phyloP scores from a whole-genome alignment of 2,888 invertebrate genomes.

The Gortyna flavago region DNA sequence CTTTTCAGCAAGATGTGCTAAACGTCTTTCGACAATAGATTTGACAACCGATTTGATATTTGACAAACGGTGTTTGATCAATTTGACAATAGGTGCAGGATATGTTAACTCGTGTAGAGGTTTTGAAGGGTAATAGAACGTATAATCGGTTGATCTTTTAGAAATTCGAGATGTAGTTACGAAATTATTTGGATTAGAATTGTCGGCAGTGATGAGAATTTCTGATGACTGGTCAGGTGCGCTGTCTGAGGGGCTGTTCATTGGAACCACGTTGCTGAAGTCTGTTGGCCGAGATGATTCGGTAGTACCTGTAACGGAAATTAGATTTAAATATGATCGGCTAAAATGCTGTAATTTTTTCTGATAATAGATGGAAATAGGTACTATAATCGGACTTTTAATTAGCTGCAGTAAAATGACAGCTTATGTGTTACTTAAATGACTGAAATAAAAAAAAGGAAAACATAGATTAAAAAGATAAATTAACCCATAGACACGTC shows the following conservation, averaged over 20 bases:
- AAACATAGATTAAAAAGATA: no score
- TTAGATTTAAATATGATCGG: neutral
- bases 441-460: no score
- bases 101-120: conserved; percentile 50
- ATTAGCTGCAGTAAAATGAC: no score
- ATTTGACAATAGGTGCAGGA: conserved; percentile 44
- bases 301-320: conserved; percentile 44
- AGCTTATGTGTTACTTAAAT: no score
- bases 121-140: conserved; percentile 43
- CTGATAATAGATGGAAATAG: no score
- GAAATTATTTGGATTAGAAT: conserved; percentile 33
- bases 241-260: conserved; percentile 37
- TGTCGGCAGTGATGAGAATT: conserved; percentile 66
- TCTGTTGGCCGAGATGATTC: conserved; percentile 38
- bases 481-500: no score
- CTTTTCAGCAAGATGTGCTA: conserved; percentile 55
- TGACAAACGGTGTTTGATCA: conserved; percentile 50
- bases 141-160: conserved; percentile 57
- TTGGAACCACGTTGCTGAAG: conserved; percentile 46
- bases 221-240: conserved; percentile 60
- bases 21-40: conserved; percentile 42
- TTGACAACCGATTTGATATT: conserved; percentile 54
- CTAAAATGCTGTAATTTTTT: no score
- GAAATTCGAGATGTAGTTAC: conserved; percentile 42
- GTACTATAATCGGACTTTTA: no score